Conservation (phyloP, 2,797 vertebrate genomes). For the Peromyscus nudipes region DNA sequence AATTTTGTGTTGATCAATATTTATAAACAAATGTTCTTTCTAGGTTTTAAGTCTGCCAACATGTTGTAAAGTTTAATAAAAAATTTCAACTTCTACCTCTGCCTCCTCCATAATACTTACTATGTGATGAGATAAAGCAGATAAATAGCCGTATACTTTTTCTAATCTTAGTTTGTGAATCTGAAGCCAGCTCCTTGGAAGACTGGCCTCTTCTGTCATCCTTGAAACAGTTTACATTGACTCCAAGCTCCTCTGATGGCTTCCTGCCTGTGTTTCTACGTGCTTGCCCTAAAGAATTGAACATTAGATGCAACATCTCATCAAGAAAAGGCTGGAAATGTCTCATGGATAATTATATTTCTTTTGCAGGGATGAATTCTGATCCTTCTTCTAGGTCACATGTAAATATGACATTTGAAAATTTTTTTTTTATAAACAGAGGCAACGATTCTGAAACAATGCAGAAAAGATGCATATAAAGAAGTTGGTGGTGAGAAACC, state of each 20-base stretch:
- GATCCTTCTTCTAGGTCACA: constrained; percentile 66
- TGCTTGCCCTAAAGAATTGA: neutral
- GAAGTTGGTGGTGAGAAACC: constrained; percentile 57
- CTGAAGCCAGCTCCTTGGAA: neutral
- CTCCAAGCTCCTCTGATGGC: neutral
- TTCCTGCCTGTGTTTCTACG: neutral
- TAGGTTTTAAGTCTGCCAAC: constrained; percentile 21
- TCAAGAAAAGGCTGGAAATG: constrained; percentile 30
- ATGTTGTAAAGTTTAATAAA: neutral
- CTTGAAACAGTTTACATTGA: neutral
- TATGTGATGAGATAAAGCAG: neutral
- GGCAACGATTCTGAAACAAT: constrained; percentile 65
- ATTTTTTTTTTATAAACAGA: constrained; percentile 69
- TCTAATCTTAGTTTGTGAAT: neutral
- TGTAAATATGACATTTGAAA: constrained; percentile 75
- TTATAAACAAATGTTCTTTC: neutral
- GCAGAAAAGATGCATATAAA: constrained; percentile 59
- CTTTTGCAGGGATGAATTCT: constrained; percentile 58
- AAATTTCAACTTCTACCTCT: constrained; percentile 12
- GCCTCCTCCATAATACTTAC: neutral
- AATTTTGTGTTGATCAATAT: neutral
- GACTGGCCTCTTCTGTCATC: neutral
- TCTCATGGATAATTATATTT: constrained; percentile 71
- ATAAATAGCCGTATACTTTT: neutral
- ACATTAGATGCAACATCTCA: neutral